These are phyloP conservation scores for Hipposideros armiger DNA, from an alignment of 2,113 vertebrate species.

Conservation along the genomic window DNA sequence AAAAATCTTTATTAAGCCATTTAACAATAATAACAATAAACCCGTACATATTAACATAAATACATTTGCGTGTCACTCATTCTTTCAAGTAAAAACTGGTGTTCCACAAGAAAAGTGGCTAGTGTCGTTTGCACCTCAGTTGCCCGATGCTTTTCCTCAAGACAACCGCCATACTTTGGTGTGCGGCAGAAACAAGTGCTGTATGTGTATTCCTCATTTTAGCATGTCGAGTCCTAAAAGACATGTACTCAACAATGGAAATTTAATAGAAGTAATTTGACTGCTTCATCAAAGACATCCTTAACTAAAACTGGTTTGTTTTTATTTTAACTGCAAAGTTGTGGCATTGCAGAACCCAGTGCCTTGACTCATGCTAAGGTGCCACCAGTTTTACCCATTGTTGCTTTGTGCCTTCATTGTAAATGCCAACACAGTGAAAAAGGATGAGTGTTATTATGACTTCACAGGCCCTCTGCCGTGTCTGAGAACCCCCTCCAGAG, in stretches of 20 bases:
- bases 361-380: neutral
- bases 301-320: constrained; percentile 30
- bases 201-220: constrained; percentile 7
- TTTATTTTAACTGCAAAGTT: neutral
- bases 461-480: neutral
- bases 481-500: neutral
- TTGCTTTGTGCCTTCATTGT: constrained; percentile 20
- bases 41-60: neutral
- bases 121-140: neutral
- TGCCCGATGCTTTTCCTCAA: neutral
- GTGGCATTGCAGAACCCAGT: constrained; percentile 21
- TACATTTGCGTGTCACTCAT: neutral
- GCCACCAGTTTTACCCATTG: constrained; percentile 36
- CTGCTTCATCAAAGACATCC: constrained; percentile 34
- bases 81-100: constrained; percentile 50
- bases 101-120: neutral
- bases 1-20: constrained; percentile 10
- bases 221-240: constrained; percentile 24
- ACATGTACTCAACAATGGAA: constrained; percentile 5
- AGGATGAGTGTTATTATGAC: constrained; percentile 30
- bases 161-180: neutral
- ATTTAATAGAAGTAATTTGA: constrained; percentile 32
- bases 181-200: neutral
- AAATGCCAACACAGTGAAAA: constrained; percentile 55
- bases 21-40: constrained; percentile 36